Conservation (phyloP, 1,140 invertebrate genomes). For the Monochamus saltuarius region DNA sequence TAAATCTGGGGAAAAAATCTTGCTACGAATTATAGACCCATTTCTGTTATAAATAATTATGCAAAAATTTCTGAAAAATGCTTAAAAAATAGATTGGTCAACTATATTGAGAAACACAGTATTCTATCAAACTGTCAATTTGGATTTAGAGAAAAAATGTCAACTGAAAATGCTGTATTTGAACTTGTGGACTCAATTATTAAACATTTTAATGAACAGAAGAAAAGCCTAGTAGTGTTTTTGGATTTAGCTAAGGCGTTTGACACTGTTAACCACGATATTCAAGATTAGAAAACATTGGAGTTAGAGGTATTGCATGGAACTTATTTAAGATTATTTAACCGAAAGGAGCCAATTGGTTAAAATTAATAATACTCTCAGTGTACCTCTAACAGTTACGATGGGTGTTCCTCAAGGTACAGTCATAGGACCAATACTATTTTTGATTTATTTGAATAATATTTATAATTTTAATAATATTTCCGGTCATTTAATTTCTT, state of each 20-base stretch:
- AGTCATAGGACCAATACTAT: no score
- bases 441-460: no score
- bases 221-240: slow-evolving; percentile 10
- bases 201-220: background rate
- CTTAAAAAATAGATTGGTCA: background rate
- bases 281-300: no score
- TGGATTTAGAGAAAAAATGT: background rate
- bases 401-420: no score
- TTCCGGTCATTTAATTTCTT: no score
- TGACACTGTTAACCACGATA: slow-evolving; percentile 1
- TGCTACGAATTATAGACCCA: background rate
- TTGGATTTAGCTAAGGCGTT: slow-evolving; percentile 9
- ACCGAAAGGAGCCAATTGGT: no score
- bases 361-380: no score
- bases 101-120: slow-evolving; percentile 7
- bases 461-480: no score
- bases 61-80: slow-evolving; percentile 7
- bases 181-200: background rate
- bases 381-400: no score
- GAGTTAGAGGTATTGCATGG: no score
- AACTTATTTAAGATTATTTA: no score
- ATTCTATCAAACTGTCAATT: slow-evolving; percentile 2
- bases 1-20: background rate
- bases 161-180: slow-evolving; percentile 1
- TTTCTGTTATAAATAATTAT: slow-evolving; percentile 3